Evolutionary conservation across 2,888 invertebrate genomes (phyloP).

Genomic region (Esperia sulphurella): DNA sequence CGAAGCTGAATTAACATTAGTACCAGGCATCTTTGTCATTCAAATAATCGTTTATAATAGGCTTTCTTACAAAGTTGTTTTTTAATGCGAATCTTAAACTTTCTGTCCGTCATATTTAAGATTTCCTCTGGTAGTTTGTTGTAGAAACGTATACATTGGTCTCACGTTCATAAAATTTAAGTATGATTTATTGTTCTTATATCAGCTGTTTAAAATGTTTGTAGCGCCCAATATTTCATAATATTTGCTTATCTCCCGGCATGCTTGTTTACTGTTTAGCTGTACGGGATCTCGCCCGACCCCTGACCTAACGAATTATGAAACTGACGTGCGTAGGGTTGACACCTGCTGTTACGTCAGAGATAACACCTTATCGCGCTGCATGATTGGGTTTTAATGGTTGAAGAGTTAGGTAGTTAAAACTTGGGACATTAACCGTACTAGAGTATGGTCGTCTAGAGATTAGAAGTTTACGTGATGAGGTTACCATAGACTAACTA

Average conservation of each 20-base stretch:
- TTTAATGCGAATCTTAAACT: no score
- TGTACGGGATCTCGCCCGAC: not conserved
- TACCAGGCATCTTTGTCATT: no score
- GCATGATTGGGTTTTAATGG: not conserved
- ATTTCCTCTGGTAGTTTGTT: no score
- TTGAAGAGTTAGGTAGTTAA: not conserved
- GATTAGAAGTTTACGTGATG: no score
- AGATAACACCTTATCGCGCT: not conserved
- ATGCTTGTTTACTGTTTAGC: conserved; percentile 1
- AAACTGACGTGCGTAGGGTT: conserved; percentile 28
- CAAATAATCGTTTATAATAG: no score
- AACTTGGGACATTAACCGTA: not conserved
- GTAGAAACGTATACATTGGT: no score
- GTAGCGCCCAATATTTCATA: conserved; percentile 2
- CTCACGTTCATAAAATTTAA: no score
- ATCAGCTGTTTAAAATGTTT: conserved; percentile 21
- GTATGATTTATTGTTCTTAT: not conserved
- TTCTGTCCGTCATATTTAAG: no score
- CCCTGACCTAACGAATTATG: conserved; percentile 31
- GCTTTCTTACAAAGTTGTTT: no score
- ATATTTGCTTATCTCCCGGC: conserved; percentile 1
- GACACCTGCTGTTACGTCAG: conserved; percentile 13
- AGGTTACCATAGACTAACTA: no score
- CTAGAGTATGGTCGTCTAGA: no score
- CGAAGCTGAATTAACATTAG: no score